These are phyloP conservation scores for Lepidurus apus DNA, from an alignment of 1,140 invertebrate genomes.

Conservation along the genomic window DNA sequence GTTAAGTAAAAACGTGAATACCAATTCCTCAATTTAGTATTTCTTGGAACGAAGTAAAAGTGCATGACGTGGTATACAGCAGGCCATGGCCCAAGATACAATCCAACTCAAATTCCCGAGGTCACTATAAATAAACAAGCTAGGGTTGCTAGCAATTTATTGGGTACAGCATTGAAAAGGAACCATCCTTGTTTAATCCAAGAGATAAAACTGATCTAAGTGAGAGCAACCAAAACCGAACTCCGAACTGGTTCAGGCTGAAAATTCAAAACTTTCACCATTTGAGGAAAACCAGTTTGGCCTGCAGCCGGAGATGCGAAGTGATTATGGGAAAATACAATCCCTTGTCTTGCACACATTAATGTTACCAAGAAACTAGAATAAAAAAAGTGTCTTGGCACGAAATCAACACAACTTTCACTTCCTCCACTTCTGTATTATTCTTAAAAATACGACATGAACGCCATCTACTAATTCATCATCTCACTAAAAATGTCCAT, in stretches of 20 bases:
- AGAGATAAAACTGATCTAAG: no score
- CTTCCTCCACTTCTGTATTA: slow-evolving; percentile 4
- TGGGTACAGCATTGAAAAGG: no score
- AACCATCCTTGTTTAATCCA: no score
- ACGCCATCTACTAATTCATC: background rate
- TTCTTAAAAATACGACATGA: background rate
- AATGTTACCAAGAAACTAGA: background rate
- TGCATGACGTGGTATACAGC: background rate
- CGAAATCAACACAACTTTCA: slow-evolving; percentile 16
- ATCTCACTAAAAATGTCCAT: no score
- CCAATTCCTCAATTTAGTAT: no score
- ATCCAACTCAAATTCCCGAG: background rate
- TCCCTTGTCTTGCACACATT: background rate
- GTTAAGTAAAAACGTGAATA: no score
- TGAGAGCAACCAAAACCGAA: background rate
- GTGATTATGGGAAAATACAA: background rate
- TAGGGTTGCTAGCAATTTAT: background rate
- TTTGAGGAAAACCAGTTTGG: background rate
- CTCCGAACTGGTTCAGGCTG: background rate
- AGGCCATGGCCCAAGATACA: background rate
- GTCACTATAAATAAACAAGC: slow-evolving; percentile 15
- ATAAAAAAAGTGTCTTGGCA: background rate
- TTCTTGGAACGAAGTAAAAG: background rate
- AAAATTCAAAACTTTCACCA: background rate
- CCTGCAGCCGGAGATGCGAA: background rate